Conservation (phyloP, 2,888 invertebrate genomes). For the Oscheius sp. region DNA sequence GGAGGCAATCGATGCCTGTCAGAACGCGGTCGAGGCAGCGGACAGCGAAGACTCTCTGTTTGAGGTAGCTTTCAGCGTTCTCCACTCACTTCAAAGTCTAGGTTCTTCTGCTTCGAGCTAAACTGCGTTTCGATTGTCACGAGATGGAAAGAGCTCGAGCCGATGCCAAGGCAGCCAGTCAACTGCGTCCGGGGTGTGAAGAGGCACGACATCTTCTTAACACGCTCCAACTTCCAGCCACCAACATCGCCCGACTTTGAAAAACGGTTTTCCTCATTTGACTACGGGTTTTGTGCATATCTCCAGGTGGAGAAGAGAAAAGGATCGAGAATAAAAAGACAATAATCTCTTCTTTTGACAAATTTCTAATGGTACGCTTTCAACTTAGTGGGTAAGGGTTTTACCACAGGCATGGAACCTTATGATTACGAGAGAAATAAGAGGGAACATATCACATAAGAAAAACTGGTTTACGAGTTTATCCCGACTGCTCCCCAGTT, state of each 20-base stretch:
- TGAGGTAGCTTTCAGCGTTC: neutral
- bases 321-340: too few relatives aligned
- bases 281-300: constrained; percentile 16
- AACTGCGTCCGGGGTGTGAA: constrained; percentile 31
- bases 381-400: too few relatives aligned
- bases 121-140: constrained; percentile 39
- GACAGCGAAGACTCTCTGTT: constrained; percentile 25
- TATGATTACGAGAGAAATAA: too few relatives aligned
- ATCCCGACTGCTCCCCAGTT: too few relatives aligned
- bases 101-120: constrained; percentile 37
- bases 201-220: constrained; percentile 38
- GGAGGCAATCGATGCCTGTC: constrained; percentile 30
- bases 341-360: too few relatives aligned
- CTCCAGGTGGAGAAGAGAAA: neutral
- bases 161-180: constrained; percentile 34
- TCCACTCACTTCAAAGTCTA: neutral
- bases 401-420: too few relatives aligned
- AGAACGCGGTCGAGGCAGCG: constrained; percentile 27
- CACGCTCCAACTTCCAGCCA: constrained; percentile 31
- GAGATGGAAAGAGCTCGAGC: constrained; percentile 39
- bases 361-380: too few relatives aligned
- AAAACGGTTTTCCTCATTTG: neutral
- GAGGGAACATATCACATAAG: too few relatives aligned
- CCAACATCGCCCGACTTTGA: constrained; percentile 33
- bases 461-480: too few relatives aligned